Evolutionary conservation across 2,888 invertebrate genomes (phyloP), one percentile per base, ranked within the genome.

Genomic region (Carterocephalus palaemon): DNA sequence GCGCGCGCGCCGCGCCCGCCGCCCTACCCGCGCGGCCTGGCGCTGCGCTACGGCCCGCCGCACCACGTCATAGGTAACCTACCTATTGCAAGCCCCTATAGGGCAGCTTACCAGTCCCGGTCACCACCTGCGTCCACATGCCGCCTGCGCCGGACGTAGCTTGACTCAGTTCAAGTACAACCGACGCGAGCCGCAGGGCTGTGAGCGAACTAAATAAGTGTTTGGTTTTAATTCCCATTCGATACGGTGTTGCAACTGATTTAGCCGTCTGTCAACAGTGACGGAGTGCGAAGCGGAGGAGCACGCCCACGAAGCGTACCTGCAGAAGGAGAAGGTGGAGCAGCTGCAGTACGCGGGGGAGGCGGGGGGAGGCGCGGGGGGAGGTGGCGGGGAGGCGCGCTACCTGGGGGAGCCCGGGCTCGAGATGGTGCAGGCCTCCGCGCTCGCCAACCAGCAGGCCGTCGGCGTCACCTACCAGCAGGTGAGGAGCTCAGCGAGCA

Each of bases 391-490:
- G 77, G 48, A 67, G 64, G n/a, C 70, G 2, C 78, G 75, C 52
- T 79, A 76, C 51, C 65, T 74, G 36, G 59, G 59, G 23, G 82
- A 81, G 5, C 79, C 72, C 19, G 70, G 75, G 15, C 70, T 77
- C 12, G 84, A 85, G 57, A 76, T 83, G 74, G 79, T 85, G 16
- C 85, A 82, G 57, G 73, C 76, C 4, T 69, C 79, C 10, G 60
- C 78, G 9, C 66, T 80, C n/a, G 63, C 62, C 57, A 70, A 75
- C 54, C 84, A 88, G 48, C 84, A 88, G 45, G 64, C 72, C 51
- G 77, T 75, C 34, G 71, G 86, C 48, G 67, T 80, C 24, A 69
- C 83, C 45, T 88, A 83, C 49, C 83, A 81, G 53, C 84, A 67
- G 47, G 75, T 62, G 26, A 5, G 26, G n/a, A 33, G 19, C 28